Percentiles rank a stretch among this genome's conserved stretches.
These are phyloP conservation scores for Alosa alosa DNA, from an alignment of 2,113 vertebrate species.

Conservation along the genomic window DNA sequence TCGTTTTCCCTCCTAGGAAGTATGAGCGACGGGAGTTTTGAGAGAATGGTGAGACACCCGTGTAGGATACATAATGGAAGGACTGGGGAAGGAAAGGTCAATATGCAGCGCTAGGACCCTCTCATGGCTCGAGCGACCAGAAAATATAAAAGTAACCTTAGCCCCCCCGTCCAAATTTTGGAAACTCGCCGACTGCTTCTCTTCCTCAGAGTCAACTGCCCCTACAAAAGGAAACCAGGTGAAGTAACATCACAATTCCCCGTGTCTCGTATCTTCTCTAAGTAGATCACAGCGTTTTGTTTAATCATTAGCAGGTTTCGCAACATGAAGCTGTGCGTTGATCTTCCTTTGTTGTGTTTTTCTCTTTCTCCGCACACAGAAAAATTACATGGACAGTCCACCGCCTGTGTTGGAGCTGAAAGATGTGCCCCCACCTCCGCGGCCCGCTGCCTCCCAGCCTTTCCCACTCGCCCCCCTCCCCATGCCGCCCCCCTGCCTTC, in stretches of 20 bases:
- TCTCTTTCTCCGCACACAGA: slow-evolving; percentile 69
- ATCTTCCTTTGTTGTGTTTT: neutral
- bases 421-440: slow-evolving; percentile 82
- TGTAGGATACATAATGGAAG: slow-evolving; percentile 86
- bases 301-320: neutral
- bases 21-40: slow-evolving; percentile 82
- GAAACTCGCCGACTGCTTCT: slow-evolving; percentile 91
- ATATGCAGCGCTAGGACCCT: slow-evolving; percentile 71
- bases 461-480: slow-evolving; percentile 76
- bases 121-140: slow-evolving; percentile 78
- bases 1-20: slow-evolving; percentile 65
- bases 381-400: slow-evolving; percentile 87
- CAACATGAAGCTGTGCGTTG: neutral
- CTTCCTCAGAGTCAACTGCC: slow-evolving; percentile 75
- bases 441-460: slow-evolving; percentile 75
- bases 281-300: neutral
- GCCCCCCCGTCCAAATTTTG: slow-evolving; percentile 80
- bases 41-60: slow-evolving; percentile 79
- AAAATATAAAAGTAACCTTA: slow-evolving; percentile 65
- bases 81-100: slow-evolving; percentile 77
- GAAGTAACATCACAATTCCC: slow-evolving; percentile 36
- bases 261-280: neutral
- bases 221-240: slow-evolving; percentile 76
- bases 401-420: slow-evolving; percentile 82
- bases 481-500: slow-evolving; percentile 73